Evolutionary conservation across 2,113 vertebrate species (phyloP).

Genomic region (Ginglymostoma cirratum): DNA sequence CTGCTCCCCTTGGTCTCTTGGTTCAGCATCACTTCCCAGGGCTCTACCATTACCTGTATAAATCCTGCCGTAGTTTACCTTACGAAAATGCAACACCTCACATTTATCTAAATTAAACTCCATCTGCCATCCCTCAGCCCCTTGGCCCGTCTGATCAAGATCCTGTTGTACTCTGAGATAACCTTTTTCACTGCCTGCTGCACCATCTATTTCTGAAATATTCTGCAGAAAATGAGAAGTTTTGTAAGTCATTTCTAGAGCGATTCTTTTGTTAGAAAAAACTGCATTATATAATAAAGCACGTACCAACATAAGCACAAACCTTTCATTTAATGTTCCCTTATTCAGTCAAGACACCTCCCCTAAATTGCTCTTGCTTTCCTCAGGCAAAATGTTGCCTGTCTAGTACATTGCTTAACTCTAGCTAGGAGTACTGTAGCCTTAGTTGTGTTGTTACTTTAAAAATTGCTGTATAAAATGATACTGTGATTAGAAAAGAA

Average conservation of each 20-base stretch:
- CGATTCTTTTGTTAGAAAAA: background rate
- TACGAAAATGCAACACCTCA: too few species aligned
- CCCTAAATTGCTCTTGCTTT: background rate
- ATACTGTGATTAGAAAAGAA: background rate
- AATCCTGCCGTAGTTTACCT: too few species aligned
- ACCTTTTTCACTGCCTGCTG: too few species aligned
- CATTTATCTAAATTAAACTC: too few species aligned
- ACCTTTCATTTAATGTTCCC: background rate
- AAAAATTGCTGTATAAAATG: background rate
- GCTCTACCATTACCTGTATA: too few species aligned
- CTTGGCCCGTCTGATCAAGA: too few species aligned
- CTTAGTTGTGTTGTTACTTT: background rate
- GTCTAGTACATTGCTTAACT: background rate
- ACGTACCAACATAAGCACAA: background rate
- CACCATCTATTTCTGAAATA: background rate
- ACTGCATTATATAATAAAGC: background rate
- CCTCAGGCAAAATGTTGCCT: background rate
- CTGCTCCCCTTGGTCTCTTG: too few species aligned
- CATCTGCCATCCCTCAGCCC: too few species aligned
- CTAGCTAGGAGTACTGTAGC: background rate
- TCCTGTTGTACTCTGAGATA: too few species aligned
- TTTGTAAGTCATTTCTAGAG: background rate
- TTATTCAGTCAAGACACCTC: background rate
- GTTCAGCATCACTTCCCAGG: too few species aligned
- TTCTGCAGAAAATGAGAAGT: background rate